Base-by-base conservation (phyloP, 53 echinoderm and acorn worm species). In the Echinometra lucunter region DNA sequence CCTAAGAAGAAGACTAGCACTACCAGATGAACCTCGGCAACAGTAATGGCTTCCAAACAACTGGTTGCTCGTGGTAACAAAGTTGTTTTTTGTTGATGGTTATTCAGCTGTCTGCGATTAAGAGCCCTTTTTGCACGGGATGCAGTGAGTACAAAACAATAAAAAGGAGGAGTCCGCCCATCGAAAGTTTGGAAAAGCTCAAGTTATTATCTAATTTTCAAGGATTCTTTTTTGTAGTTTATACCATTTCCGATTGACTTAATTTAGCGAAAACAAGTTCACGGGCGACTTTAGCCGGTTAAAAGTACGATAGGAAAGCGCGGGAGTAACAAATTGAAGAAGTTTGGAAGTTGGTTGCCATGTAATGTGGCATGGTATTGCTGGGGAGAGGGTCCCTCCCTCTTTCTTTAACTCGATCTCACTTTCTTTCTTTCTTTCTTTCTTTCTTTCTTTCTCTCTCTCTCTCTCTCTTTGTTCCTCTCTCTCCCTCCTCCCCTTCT, bases 61-160 rank as follows among this genome's bases (percentile, higher is more conserved):
- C 83, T 47, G 83, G 83, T 83, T 83, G 83, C 83, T 83, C 19
- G n/a, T 83, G 83, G 47, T 45, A 83, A 83, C 83, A 83, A 83
- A 83, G 83, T 83, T 83, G 83, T 83, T 83, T 83, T 83, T 83
- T 83, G 83, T 45, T 47, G 83, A 83, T 83, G 32, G 72, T 72
- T 44, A 42, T n/a, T 47, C 47, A 47, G 83, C 47, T 83, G 83
- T 21, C 83, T 27, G 25, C 83, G 10, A 83, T 45, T 44, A 44
- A 44, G 9, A 40, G 44, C 83, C 10, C 44, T 44, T n/a, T n/a
- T 27, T 83, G n/a, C 83, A 35, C 72, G 72, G 70, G 72, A 72
- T 32, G 35, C 2, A 12, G 47, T 42, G 81, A n/a, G n/a, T 53
- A 13, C 27, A 42, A 42, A 23, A 83, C 10, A 83, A 44, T 11